A percentile compares a stretch with the other conserved stretches of the same genome.
Evolutionary conservation across 2,797 vertebrate genomes (phyloP).

Genomic region (Danio aesculapii): DNA sequence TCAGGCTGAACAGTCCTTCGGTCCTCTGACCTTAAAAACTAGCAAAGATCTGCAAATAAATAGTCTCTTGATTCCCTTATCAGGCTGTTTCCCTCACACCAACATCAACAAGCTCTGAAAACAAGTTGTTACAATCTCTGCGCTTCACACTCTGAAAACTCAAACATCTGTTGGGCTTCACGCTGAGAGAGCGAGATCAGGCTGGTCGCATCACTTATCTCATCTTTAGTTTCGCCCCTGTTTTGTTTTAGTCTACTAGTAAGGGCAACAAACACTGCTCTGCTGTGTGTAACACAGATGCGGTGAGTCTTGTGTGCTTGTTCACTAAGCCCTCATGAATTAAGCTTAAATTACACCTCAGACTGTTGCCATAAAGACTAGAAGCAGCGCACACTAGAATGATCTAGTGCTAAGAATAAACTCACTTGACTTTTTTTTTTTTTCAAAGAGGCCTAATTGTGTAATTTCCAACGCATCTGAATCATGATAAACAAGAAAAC

Average conservation of each 20-base stretch:
- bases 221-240: conserved; percentile 15
- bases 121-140: neutral
- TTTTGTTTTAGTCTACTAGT: conserved; percentile 56
- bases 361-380: conserved; percentile 7
- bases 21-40: conserved; percentile 7
- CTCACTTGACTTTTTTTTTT: neutral
- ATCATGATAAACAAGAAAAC: conserved; percentile 27
- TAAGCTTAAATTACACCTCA: conserved; percentile 15
- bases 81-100: neutral
- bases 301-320: neutral
- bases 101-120: conserved; percentile 16
- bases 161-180: conserved; percentile 24
- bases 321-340: conserved; percentile 4
- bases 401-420: neutral
- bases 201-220: conserved; percentile 19
- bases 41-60: conserved; percentile 27
- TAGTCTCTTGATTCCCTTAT: neutral
- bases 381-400: neutral
- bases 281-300: conserved; percentile 4
- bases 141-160: neutral
- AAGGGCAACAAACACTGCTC: conserved; percentile 46
- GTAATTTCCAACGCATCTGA: conserved; percentile 9
- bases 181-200: neutral
- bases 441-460: neutral
- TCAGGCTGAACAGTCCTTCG: neutral